These are phyloP conservation scores for Chiroxiphia lanceolata DNA, from an alignment of 2,797 vertebrate species.

Conservation along the genomic window DNA sequence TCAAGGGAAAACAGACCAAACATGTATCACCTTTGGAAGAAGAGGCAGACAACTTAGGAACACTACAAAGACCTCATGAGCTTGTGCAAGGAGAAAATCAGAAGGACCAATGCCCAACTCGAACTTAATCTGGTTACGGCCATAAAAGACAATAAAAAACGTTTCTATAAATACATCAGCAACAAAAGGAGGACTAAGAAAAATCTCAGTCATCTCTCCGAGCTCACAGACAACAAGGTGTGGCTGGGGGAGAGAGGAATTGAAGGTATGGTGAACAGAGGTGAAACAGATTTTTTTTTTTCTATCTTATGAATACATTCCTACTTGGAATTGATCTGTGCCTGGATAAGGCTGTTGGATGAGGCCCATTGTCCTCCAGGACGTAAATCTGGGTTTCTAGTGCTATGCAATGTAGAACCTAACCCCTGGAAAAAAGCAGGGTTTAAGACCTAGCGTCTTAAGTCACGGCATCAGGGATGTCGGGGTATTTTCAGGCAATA, in stretches of 20 bases:
- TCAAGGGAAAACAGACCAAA: background rate
- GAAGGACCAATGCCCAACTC: background rate
- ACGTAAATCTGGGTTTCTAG: background rate
- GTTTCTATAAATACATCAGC: background rate
- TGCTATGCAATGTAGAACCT: background rate
- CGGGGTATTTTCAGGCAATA: background rate
- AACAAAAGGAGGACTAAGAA: background rate
- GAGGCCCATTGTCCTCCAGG: background rate
- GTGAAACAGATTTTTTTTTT: background rate
- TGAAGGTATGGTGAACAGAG: background rate
- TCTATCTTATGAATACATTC: background rate
- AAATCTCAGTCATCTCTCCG: too few species aligned
- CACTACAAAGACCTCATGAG: background rate
- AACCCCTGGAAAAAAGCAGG: background rate
- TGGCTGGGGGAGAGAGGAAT: background rate
- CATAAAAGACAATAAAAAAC: background rate
- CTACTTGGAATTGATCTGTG: background rate
- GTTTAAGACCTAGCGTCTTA: background rate
- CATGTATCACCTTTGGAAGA: background rate
- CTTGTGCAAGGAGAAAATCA: background rate
- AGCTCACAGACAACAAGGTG: background rate
- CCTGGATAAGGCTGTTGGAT: background rate
- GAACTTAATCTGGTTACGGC: background rate
- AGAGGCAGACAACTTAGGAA: background rate
- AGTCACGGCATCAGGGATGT: background rate